Evolutionary conservation across 2,113 vertebrate species (phyloP), one percentile per base, ranked within the genome.

Genomic region (Clupea harengus): DNA sequence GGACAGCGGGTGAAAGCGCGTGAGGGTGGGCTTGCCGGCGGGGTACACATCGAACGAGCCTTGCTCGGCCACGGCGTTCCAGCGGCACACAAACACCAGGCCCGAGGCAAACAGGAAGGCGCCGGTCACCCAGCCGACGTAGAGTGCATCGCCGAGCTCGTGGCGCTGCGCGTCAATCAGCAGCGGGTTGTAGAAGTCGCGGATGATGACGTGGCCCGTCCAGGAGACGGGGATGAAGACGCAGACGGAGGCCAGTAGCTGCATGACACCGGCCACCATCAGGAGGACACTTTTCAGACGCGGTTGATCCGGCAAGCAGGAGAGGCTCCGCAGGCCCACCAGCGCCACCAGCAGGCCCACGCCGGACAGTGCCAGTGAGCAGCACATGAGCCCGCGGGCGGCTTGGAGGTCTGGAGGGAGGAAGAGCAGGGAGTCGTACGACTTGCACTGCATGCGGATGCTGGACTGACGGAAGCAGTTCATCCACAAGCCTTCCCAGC

Each of bases 401-500:
- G 92, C 90, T 85, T 96, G 95, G 22, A 97, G 87, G 7, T 86
- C 89, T 0, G 93, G 88, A 0, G 95, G 93, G 1, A 97, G 95
- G 46, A 92, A 94, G 86, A 96, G 85, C 83, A 95, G 0, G 1
- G 96, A 96, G 54, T 89, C 88, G 0, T 97, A 95, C 83, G 92
- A 91, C 87, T 95, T 95, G 85, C 96, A 97, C 90, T 96, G 95
- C 89, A 96, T 84, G 78, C 92, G 89, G 80, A 92, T 75, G 78
- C 90, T 94, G 81, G 92, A 90, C 52, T 96, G 96, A 6, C 92
- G 93, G 81, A 95, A 6, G 64, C 97, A 97, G 87, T 92, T 95
- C 93, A 97, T 93, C 97, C 97, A 99, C 81, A 99, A 89, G 6
- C 98, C 98, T 90, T 99, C 97, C 97, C 97, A 99, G 82, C 94